Percentiles rank a stretch among this genome's conserved stretches.
These are phyloP conservation scores for Lemur catta DNA, from an alignment of 2,797 vertebrate genomes.

Conservation along the genomic window DNA sequence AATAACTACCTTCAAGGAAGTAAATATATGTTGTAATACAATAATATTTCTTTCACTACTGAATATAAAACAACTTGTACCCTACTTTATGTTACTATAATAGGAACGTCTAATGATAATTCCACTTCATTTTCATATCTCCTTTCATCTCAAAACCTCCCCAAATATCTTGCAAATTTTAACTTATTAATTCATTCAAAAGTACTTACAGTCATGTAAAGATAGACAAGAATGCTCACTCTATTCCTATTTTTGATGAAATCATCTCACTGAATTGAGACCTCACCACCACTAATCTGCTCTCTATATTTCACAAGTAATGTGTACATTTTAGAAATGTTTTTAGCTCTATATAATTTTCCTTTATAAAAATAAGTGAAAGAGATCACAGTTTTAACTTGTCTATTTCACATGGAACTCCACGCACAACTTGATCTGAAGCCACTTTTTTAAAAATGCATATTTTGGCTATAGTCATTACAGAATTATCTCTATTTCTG, in stretches of 20 bases:
- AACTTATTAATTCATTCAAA: conserved; percentile 26
- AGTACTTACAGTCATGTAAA: not conserved
- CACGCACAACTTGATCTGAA: not conserved
- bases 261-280: not conserved
- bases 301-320: not conserved
- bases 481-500: not conserved
- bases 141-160: conserved; percentile 9
- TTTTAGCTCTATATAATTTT: not conserved
- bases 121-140: not conserved
- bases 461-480: not conserved
- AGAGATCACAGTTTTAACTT: not conserved
- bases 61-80: conserved; percentile 69
- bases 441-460: not conserved
- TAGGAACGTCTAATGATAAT: not conserved
- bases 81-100: conserved; percentile 17
- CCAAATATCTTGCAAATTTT: not conserved
- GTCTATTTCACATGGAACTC: not conserved
- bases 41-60: conserved; percentile 62
- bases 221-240: not conserved
- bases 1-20: conserved; percentile 50
- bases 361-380: not conserved
- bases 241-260: not conserved
- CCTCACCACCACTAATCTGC: not conserved
- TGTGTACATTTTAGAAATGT: not conserved
- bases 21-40: conserved; percentile 48